Evolutionary conservation across 2,797 vertebrate genomes (phyloP).

Genomic region (Halcyon leucocephala): DNA sequence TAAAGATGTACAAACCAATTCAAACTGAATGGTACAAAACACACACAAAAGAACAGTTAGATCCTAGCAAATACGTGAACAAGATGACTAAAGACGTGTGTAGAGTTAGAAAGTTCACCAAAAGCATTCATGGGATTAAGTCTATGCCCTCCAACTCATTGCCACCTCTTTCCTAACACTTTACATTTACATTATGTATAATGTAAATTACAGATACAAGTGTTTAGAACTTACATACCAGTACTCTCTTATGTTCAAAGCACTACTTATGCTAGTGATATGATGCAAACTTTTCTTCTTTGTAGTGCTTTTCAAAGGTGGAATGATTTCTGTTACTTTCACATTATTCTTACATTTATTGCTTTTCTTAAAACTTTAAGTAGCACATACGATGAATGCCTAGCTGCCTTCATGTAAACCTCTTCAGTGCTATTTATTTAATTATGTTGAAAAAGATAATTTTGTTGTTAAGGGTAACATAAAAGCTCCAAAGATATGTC

Average conservation of each 20-base stretch:
- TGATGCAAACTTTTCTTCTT: not conserved
- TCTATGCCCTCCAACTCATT: not conserved
- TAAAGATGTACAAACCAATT: not conserved
- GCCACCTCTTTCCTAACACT: not conserved
- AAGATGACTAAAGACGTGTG: not conserved
- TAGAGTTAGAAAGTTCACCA: not conserved
- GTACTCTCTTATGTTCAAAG: not conserved
- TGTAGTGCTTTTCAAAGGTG: not conserved
- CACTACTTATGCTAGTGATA: not conserved
- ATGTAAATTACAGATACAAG: not conserved
- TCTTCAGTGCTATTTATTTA: not conserved
- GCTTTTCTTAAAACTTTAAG: not conserved
- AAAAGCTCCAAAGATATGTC: not conserved
- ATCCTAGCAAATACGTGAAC: not conserved
- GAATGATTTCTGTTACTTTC: not conserved
- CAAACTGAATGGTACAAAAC: not conserved
- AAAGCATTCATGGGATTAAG: not conserved
- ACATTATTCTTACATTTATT: not conserved
- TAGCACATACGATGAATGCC: not conserved
- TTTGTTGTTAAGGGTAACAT: not conserved
- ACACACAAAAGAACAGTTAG: not conserved
- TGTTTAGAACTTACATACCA: not conserved
- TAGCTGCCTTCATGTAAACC: not conserved
- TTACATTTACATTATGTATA: not conserved
- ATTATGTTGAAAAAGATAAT: not conserved